Evolutionary conservation across 1,140 invertebrate species (phyloP), one percentile per base, ranked within the genome.

Genomic region (Diprion similis): DNA sequence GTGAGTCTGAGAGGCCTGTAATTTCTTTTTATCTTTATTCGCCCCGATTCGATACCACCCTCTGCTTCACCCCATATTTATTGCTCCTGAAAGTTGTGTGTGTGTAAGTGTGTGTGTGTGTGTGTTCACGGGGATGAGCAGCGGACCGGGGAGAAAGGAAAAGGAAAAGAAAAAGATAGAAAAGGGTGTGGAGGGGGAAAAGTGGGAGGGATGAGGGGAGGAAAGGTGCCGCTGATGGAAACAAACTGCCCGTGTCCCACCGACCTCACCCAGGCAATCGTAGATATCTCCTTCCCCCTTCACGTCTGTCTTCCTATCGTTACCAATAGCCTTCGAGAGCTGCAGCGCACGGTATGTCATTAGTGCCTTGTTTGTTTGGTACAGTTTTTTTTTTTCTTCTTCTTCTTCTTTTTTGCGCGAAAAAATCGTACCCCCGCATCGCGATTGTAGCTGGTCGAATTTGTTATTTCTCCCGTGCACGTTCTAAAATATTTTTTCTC

Each of bases 21-120:
- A 81, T 81, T 79, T 81, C 74, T 78, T 80, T 81, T 81, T 79
- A 80, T 80, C 74, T 75, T 71, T 72, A 70, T 80, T 66, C 73
- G 64, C 24, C 59, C 70, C 76, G 78, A 76, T 79, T 78, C 76
- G 70, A 77, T 46, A 64, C 72, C 73, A 59, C 74, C 10, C 71
- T 70, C 66, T n/a, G 11, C 51, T 59, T 75, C 65, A 73, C 65
- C 51, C 65, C 11, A 10, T 78, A 79, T 76, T 80, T 78, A 79
- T 79, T 72, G 74, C 51, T 71, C 48, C 24, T 18, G 59, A 65
- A 71, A 64, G 70, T 66, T 73, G 75, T 64, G 18, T 67, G 19
- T 46, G 18, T 73, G 75, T 64, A n/a, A 66, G 19, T 46, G 18
- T 17, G 46, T 65, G 37, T 17, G 59, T 37, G 24, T 6, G 17